phyloP scores from a whole-genome alignment of 2,888 invertebrate species.

The Arctia plantaginis region DNA sequence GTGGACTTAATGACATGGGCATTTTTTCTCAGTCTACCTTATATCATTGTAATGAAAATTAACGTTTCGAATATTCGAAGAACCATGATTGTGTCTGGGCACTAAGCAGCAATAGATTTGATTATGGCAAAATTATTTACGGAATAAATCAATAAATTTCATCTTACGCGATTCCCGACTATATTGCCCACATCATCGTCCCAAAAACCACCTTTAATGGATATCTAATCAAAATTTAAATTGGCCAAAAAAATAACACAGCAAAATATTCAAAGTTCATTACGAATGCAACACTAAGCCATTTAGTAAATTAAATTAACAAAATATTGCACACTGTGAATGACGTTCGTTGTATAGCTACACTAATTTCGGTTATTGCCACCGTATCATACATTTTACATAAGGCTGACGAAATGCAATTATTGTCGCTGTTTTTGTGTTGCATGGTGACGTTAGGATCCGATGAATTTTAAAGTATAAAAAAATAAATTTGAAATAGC shows the following conservation, averaged over 20 bases:
- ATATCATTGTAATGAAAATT: too few species aligned
- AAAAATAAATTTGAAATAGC: neutral
- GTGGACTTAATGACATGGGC: too few species aligned
- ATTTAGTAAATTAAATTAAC: constrained; percentile 55
- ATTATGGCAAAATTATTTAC: too few species aligned
- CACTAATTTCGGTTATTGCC: constrained; percentile 62
- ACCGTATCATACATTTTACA: constrained; percentile 64
- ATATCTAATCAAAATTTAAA: neutral
- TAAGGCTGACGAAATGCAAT: constrained; percentile 61
- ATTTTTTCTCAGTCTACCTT: too few species aligned
- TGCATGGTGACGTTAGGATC: constrained; percentile 38
- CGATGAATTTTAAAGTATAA: constrained; percentile 17
- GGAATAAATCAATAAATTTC: too few species aligned
- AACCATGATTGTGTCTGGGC: too few species aligned
- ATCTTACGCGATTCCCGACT: too few species aligned
- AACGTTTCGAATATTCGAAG: too few species aligned
- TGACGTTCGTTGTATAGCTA: constrained; percentile 28
- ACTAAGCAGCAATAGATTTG: too few species aligned
- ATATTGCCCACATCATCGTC: neutral
- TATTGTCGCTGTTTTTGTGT: constrained; percentile 55
- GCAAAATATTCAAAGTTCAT: constrained; percentile 3
- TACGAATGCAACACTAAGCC: constrained; percentile 35
- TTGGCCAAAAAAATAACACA: neutral
- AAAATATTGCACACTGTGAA: constrained; percentile 48
- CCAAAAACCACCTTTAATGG: neutral